Base-by-base conservation (phyloP, 2,888 invertebrate genomes). In the Hermaeophaga mercurialis region DNA sequence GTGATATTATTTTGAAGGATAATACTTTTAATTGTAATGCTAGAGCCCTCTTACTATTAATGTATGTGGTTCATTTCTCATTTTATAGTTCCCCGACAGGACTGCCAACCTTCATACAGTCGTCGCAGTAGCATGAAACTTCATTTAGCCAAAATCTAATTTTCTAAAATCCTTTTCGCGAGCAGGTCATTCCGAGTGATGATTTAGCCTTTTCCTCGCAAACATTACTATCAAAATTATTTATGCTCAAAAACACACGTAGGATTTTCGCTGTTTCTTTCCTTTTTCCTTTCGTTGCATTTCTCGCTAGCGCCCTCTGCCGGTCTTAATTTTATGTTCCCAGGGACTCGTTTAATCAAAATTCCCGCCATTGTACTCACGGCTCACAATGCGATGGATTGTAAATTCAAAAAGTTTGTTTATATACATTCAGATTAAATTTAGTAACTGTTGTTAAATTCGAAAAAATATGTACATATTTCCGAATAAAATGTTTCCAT, bases 151-250 rank as follows among this genome's bases (percentile, higher is more conserved):
- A 28, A 47, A 48, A 48, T 48, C 48, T 48, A 48, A 48, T 48
- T 48, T 48, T 48, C 38, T 48, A 48, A 48, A 48, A 26, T 36
- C 38, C 39, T 48, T 38, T 48, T 17, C 28, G 41, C 43, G 34
- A 31, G 34, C 11, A 14, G 41, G 52, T 52, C 52, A 44, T 52
- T 52, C 18, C 34, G 26, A 26, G 24, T 34, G 43, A 43, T 34
- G 33, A 48, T 49, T 48, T 49, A 55, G 36, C 19, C 55, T 44
- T 43, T 28, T 15, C 11, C 34, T 12, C 31, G 48, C 47, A 44
- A 34, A 48, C 34, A 28, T 49, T 48, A 49, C 47, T 36, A 49
- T 49, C 31, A 34, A 43, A 53, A 53, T 57, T 53, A 44, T 53
- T 57, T 48, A 53, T 52, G 52, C 43, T 43, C 52, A 44, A 26